Evolutionary conservation across 2,797 vertebrate species (phyloP).

Genomic region (Todus mexicanus): DNA sequence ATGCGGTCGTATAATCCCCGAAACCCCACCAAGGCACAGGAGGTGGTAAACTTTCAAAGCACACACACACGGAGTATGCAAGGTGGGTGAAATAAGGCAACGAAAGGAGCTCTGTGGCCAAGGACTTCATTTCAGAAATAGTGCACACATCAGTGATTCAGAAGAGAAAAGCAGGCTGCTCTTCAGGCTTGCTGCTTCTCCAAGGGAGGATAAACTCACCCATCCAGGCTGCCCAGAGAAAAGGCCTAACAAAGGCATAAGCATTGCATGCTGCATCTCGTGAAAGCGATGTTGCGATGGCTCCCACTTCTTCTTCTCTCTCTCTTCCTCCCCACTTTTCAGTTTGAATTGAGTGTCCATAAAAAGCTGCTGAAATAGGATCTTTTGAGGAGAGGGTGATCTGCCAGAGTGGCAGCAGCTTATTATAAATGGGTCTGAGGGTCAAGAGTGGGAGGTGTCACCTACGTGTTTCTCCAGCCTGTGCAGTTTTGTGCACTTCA

Average conservation of each 20-base stretch:
- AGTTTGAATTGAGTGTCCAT: background rate
- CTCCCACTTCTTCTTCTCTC: background rate
- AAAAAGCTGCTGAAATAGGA: conserved; percentile 1
- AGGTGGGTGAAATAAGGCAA: conserved; percentile 71
- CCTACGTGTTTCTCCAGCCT: background rate
- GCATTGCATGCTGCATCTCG: conserved; percentile 80
- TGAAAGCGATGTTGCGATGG: conserved; percentile 60
- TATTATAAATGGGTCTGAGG: background rate
- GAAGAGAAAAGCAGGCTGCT: conserved; percentile 54
- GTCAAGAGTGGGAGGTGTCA: background rate
- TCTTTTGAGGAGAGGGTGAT: conserved; percentile 1
- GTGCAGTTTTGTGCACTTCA: background rate
- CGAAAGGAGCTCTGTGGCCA: conserved; percentile 68
- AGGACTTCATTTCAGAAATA: conserved; percentile 70
- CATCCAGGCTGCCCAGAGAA: conserved; percentile 67
- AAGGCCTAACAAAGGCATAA: conserved; percentile 64
- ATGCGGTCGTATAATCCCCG: conserved; percentile 81
- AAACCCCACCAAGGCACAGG: conserved; percentile 32
- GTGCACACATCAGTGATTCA: conserved; percentile 50
- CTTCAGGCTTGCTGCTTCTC: conserved; percentile 37
- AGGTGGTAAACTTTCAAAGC: conserved; percentile 63
- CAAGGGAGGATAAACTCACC: conserved; percentile 40
- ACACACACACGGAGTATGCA: conserved; percentile 31
- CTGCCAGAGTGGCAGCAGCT: background rate
- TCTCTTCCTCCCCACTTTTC: background rate